Conservation (phyloP, 2,797 vertebrate genomes). For the Scarus forsteni region DNA sequence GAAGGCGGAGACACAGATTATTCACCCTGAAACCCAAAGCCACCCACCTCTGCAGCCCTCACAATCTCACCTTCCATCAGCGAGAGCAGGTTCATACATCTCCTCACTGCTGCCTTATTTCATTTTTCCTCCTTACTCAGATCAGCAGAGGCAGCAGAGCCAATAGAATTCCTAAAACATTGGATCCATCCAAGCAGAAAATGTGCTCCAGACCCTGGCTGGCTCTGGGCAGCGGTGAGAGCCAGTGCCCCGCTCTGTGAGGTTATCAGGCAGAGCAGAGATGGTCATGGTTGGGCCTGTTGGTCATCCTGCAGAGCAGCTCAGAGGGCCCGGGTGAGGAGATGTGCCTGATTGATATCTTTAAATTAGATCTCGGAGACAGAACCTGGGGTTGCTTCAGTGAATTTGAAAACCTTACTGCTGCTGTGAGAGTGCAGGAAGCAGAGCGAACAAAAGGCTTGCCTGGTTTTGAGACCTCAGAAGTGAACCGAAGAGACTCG, state of each 20-base stretch:
- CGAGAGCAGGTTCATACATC: conserved; percentile 58
- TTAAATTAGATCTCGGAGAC: conserved; percentile 67
- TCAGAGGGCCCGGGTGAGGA: conserved; percentile 27
- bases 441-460: neutral
- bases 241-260: conserved; percentile 44
- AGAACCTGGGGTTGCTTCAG: conserved; percentile 14
- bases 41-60: conserved; percentile 24
- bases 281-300: conserved; percentile 39
- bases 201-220: conserved; percentile 53
- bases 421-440: neutral
- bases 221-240: conserved; percentile 31
- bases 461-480: no score
- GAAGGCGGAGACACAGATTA: conserved; percentile 41
- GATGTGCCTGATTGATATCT: conserved; percentile 65
- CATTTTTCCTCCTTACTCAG: conserved; percentile 40
- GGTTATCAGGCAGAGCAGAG: conserved; percentile 72
- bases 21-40: conserved; percentile 44
- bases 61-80: conserved; percentile 63
- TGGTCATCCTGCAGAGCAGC: conserved; percentile 55
- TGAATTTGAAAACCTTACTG: conserved; percentile 53
- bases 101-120: conserved; percentile 46
- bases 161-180: conserved; percentile 74
- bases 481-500: neutral
- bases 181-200: conserved; percentile 71
- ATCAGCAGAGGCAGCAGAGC: conserved; percentile 52